Evolutionary conservation across 2,888 invertebrate species (phyloP).

Genomic region (Eristalis tenax): DNA sequence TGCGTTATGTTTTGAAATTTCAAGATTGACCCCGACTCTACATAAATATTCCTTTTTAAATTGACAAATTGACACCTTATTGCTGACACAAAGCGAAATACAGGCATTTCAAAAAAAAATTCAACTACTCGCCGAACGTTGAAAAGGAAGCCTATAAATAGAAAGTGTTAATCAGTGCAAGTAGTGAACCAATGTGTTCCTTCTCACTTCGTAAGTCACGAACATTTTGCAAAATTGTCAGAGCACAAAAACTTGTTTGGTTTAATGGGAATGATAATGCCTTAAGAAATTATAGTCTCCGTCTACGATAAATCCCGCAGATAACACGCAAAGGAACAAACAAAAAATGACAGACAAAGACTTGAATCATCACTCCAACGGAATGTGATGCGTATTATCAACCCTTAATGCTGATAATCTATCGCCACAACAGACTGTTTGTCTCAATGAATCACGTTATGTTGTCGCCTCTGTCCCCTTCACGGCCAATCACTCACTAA

Average conservation of each 20-base stretch:
- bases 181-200: no score
- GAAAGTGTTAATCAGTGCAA: no score
- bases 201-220: neutral
- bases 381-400: neutral
- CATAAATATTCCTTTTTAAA: no score
- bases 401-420: neutral
- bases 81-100: no score
- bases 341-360: neutral
- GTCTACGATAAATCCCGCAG: neutral
- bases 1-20: no score
- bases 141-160: no score
- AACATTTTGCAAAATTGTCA: neutral
- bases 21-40: no score
- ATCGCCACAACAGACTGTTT: neutral
- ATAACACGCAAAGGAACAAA: neutral
- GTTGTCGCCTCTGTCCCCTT: neutral
- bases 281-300: neutral
- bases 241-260: neutral
- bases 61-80: no score
- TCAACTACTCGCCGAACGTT: no score
- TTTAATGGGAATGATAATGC: neutral
- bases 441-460: neutral
- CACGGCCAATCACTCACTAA: neutral
- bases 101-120: no score
- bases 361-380: neutral